Conservation (phyloP, 2,888 invertebrate genomes). For the Pycnomerus fuliginosus region DNA sequence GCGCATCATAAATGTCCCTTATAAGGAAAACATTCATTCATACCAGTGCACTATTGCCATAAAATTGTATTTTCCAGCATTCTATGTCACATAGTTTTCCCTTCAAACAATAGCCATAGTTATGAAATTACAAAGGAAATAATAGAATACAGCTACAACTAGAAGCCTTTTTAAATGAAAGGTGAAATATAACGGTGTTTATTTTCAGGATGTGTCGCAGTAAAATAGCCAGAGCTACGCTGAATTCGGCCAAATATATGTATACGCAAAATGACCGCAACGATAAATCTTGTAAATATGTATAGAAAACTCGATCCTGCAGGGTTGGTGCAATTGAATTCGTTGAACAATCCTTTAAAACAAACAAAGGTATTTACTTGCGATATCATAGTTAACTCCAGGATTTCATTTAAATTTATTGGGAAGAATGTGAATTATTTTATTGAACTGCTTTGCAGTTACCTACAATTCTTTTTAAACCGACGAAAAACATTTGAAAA, state of each 20-base stretch:
- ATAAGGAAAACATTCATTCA: conserved; percentile 19
- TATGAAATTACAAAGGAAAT: conserved; percentile 19
- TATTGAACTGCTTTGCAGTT: too few relatives aligned
- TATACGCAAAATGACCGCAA: conserved; percentile 37
- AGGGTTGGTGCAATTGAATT: conserved; percentile 31
- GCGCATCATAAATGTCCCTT: conserved; percentile 16
- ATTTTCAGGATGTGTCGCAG: conserved; percentile 25
- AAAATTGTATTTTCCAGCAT: neutral
- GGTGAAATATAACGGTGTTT: conserved; percentile 32
- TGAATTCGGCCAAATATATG: conserved; percentile 16
- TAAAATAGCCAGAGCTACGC: conserved; percentile 14
- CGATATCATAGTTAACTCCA: too few relatives aligned
- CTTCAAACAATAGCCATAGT: conserved; percentile 2
- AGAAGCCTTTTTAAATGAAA: conserved; percentile 13
- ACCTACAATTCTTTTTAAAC: too few relatives aligned
- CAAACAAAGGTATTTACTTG: too few relatives aligned
- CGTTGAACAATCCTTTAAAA: conserved; percentile 29
- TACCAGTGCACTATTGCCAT: neutral
- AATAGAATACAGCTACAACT: conserved; percentile 15
- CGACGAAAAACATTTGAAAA: too few relatives aligned
- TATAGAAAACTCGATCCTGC: conserved; percentile 34
- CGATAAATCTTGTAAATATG: conserved; percentile 36
- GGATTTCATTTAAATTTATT: too few relatives aligned
- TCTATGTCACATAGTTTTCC: neutral
- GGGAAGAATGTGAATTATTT: too few relatives aligned